These are phyloP conservation scores for Nudaria mundana DNA, from an alignment of 2,888 invertebrate species.

Conservation along the genomic window DNA sequence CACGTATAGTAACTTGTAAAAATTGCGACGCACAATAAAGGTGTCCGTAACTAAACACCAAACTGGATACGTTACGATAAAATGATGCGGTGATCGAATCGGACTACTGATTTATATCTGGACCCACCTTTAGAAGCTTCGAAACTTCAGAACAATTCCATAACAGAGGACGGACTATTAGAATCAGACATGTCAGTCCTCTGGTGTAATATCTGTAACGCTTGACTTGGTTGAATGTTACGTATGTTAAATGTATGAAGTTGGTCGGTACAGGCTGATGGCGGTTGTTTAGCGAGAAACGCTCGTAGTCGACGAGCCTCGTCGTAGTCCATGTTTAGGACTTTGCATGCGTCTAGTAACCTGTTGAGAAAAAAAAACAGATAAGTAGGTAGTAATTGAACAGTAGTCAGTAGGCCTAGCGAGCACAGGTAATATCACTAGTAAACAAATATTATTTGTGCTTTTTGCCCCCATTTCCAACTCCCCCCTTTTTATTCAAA, in stretches of 20 bases:
- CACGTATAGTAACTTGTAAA: too few relatives aligned
- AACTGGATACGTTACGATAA: too few relatives aligned
- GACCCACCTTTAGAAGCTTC: too few relatives aligned
- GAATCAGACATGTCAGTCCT: constrained; percentile 62
- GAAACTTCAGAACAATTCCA: constrained; percentile 68
- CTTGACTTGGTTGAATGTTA: constrained; percentile 42
- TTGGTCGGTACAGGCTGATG: constrained; percentile 14
- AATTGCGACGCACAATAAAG: too few relatives aligned
- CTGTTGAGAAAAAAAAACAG: constrained; percentile 60
- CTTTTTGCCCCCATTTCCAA: too few relatives aligned
- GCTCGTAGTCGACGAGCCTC: constrained; percentile 88
- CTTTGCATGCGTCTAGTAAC: constrained; percentile 86
- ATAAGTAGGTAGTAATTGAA: not conserved
- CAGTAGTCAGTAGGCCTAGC: too few relatives aligned
- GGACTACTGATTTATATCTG: too few relatives aligned
- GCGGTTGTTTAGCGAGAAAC: constrained; percentile 66
- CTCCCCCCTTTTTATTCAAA: too few relatives aligned
- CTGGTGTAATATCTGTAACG: constrained; percentile 60
- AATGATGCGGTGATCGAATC: too few relatives aligned
- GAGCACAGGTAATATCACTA: too few relatives aligned
- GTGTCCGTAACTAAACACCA: too few relatives aligned
- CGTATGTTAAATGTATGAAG: constrained; percentile 35
- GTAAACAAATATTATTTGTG: too few relatives aligned
- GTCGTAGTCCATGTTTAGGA: constrained; percentile 88
- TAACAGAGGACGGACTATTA: constrained; percentile 52